A percentile compares a stretch with the other conserved stretches of the same genome.
Conservation (phyloP, 2,888 invertebrate genomes). For the Drosophila pseudotalamancana region DNA sequence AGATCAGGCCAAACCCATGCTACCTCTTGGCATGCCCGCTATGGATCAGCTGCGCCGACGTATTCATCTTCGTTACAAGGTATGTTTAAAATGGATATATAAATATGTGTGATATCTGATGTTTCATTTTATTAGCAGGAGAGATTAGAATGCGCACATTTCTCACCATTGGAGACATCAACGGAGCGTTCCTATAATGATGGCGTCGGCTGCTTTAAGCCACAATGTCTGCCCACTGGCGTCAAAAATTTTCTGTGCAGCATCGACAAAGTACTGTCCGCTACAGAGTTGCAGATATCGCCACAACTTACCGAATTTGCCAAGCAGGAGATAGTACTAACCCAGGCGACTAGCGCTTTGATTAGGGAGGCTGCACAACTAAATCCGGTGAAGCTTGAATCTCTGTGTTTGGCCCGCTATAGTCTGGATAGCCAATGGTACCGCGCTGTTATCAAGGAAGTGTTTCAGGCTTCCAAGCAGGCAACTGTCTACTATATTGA, state of each 20-base stretch:
- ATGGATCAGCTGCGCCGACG: conserved; percentile 35
- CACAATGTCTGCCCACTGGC: conserved; percentile 68
- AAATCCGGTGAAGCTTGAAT: conserved; percentile 79
- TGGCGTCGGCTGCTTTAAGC: conserved; percentile 64
- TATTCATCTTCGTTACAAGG: conserved; percentile 33
- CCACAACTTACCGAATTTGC: conserved; percentile 82
- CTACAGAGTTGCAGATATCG: conserved; percentile 75
- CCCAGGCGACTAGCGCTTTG: conserved; percentile 85
- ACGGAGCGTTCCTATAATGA: conserved; percentile 73
- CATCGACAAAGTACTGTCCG: conserved; percentile 70
- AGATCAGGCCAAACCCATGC: not conserved
- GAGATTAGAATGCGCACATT: conserved; percentile 49
- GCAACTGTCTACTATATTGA: conserved; percentile 90
- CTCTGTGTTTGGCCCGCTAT: conserved; percentile 87
- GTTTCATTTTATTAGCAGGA: conserved; percentile 30
- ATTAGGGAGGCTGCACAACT: conserved; percentile 84
- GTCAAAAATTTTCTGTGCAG: conserved; percentile 75
- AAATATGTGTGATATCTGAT: not conserved
- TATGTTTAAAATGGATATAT: conserved; percentile 1
- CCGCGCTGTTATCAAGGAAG: conserved; percentile 87
- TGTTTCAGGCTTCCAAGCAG: conserved; percentile 83
- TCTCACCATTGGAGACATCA: conserved; percentile 79
- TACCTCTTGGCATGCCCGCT: not conserved
- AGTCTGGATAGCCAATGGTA: conserved; percentile 89
- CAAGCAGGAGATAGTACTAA: conserved; percentile 85